Base-by-base conservation (phyloP, 2,113 vertebrate genomes). In the Equus przewalskii region DNA sequence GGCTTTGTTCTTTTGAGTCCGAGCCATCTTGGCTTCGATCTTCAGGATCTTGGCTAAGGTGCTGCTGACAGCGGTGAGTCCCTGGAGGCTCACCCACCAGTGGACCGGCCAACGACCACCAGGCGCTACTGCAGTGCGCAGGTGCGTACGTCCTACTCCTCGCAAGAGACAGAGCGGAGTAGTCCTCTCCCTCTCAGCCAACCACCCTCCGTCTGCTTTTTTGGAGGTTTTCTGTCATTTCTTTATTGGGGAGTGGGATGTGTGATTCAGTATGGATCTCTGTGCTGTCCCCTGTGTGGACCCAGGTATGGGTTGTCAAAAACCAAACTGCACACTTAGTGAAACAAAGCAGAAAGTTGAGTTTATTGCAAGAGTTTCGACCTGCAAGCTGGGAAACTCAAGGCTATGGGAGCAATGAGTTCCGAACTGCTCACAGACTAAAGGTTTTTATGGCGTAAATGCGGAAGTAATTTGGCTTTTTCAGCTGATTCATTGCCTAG, bases 1-100 rank as follows among this genome's bases (percentile, higher is more conserved):
- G 98, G 99, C 99, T 98, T 99, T 99, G 99, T 99, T 99, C 98
- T 99, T 99, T 97, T 99, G 99, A 36, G 99, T 99, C 87, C 99
- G 99, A 98, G 99, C 99, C 99, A 99, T 99, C 99, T 99, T 99
- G 56, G 99, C 99, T 98, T 99, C 99, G 69, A 99, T 99, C 97
- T 99, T 99, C 10, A 99, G 99, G 96, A 99, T 99, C 98, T 99
- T 99, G 7, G 99, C 99, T 95, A 99, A 97, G 28, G 99, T 99
- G 51, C 98, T 94, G 97, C 99, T 99, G 99, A 99, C 99, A 93
- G 41, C 98, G 98, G 13, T 89, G 1, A 33, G 24, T 1, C 6
- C 49, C 15, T 0, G 0, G 4, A 1, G 2, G 11, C 2, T 0
- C 2, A 28, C 15, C 12, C 7, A 7, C 1, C 4, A 0, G 2